Evolutionary conservation across 1,140 invertebrate genomes (phyloP), one percentile per base, ranked within the genome.

Genomic region (Matsumurasca onukii): DNA sequence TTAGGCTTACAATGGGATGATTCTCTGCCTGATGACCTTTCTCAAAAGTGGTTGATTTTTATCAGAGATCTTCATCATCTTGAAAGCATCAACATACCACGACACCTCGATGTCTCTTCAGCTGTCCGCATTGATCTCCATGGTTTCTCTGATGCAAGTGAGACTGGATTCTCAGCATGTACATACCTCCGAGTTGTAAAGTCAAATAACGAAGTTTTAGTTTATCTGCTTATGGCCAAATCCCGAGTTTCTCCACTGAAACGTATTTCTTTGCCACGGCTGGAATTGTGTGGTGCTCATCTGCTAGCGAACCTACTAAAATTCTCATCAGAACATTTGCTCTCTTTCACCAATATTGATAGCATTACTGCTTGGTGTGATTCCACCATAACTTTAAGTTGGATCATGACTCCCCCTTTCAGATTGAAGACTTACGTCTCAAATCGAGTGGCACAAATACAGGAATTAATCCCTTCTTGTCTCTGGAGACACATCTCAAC

Each of bases 271-370:
- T n/a, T 45, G 9, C 39, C 39, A 12, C 9, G 39, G n/a, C n/a
- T 45, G n/a, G 39, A 45, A n/a, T n/a, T 45, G n/a, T 45, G 39
- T n/a, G 39, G 39, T 45, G 39, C 39, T 9, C 39, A 45, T 45
- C n/a, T 45, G n/a, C 39, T 45, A 12, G 39, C 39, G n/a, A n/a
- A n/a, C n/a, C n/a, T n/a, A n/a, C n/a, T n/a, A n/a, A n/a, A n/a
- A n/a, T n/a, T n/a, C n/a, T n/a, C n/a, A n/a, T n/a, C n/a, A n/a
- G n/a, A n/a, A n/a, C n/a, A n/a, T n/a, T n/a, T n/a, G n/a, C n/a
- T n/a, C n/a, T n/a, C n/a, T n/a, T n/a, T n/a, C n/a, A n/a, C n/a
- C n/a, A n/a, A n/a, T n/a, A n/a, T n/a, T n/a, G n/a, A n/a, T n/a
- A n/a, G n/a, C n/a, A n/a, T n/a, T n/a, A n/a, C n/a, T n/a, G n/a